Conservation (phyloP, 2,797 vertebrate species). For the Protosalanx chinensis region DNA sequence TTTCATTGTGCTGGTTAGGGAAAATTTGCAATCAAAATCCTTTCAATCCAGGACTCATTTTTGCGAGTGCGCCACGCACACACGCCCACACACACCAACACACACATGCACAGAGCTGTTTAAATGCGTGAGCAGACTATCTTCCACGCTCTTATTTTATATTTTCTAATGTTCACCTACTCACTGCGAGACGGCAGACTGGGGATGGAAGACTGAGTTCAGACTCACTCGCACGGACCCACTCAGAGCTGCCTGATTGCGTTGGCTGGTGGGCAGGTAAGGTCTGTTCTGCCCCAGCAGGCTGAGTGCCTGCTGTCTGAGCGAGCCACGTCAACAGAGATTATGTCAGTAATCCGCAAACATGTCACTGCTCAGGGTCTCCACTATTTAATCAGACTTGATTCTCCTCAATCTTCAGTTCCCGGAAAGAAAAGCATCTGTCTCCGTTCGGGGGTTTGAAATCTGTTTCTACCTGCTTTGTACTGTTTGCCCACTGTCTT, state of each 20-base stretch:
- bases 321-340: constrained; percentile 45
- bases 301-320: constrained; percentile 27
- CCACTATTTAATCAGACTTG: constrained; percentile 58
- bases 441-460: constrained; percentile 33
- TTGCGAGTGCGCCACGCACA: neutral
- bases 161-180: neutral
- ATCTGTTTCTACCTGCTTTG: constrained; percentile 28
- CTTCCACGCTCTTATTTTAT: neutral
- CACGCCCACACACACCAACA: neutral
- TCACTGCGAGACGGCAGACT: too few species aligned
- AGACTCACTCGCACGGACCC: constrained; percentile 3
- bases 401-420: constrained; percentile 55
- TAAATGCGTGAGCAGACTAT: too few species aligned
- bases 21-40: too few species aligned
- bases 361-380: constrained; percentile 43
- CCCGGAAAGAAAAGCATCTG: constrained; percentile 46
- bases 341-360: constrained; percentile 59
- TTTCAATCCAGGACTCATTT: too few species aligned
- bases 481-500: neutral
- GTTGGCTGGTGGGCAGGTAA: constrained; percentile 27
- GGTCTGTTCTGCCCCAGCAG: constrained; percentile 14
- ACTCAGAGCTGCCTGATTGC: constrained; percentile 10
- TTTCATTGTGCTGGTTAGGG: too few species aligned
- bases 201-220: neutral
- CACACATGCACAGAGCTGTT: neutral